These are phyloP conservation scores for Muntiacus muntjak DNA, from an alignment of 2,113 vertebrate genomes.

Conservation along the genomic window DNA sequence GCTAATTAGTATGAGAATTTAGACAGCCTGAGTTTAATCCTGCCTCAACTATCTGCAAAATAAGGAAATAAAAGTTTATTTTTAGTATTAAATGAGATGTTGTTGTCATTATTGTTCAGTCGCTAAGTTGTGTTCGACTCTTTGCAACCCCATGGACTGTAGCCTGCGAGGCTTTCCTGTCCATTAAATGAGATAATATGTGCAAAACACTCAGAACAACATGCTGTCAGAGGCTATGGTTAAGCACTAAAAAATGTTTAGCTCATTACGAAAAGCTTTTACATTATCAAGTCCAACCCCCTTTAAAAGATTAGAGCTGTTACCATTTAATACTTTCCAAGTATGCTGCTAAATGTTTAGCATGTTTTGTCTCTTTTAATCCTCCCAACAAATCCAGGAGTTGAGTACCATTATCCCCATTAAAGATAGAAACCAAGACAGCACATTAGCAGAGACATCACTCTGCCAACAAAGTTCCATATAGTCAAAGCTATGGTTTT, in stretches of 20 bases:
- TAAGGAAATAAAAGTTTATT: background rate
- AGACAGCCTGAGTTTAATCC: background rate
- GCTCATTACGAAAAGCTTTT: constrained; percentile 5
- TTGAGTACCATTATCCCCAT: background rate
- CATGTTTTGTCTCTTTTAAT: background rate
- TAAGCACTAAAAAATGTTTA: background rate
- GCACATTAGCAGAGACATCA: background rate
- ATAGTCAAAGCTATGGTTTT: background rate
- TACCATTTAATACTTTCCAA: background rate
- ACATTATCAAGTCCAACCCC: background rate
- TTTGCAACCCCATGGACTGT: background rate
- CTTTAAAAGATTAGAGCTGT: background rate
- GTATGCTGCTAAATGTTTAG: background rate
- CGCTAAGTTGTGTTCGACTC: fast-evolving
- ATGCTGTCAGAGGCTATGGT: background rate
- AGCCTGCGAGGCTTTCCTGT: background rate
- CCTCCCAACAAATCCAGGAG: background rate
- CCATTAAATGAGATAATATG: background rate
- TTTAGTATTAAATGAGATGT: background rate
- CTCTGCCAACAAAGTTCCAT: background rate
- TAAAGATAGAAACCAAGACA: background rate
- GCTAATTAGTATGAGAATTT: background rate
- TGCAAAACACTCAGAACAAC: background rate
- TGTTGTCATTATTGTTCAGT: background rate
- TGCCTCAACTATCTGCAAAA: background rate